Base-by-base conservation (phyloP, 2,888 invertebrate species). In the Cremastobaeus sp. region DNA sequence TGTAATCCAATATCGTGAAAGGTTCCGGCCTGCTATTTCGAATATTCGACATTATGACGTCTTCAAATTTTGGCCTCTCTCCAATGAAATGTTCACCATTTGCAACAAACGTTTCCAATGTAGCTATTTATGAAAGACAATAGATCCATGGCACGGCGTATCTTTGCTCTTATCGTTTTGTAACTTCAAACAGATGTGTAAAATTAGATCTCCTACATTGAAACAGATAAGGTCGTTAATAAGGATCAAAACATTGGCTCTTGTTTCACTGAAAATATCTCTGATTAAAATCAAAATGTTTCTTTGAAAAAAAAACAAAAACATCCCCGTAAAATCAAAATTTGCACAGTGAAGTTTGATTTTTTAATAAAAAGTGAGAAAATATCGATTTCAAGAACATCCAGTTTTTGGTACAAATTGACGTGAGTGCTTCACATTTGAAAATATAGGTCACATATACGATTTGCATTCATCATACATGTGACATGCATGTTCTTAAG, bases 61-160 rank as follows among this genome's bases (percentile, higher is more conserved):
- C 77, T 70, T 75, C 73, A 77, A 77, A 76, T 59, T 74, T 69
- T 83, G 82, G 82, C 81, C 62, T 12, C 34, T 43, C 47, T 78
- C 82, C 82, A 82, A 76, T 74, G 77, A 81, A 81, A 81, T 78
- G 79, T 79, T 70, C 77, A 68, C 55, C 68, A 76, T 77, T 79
- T 77, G 35, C 48, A 14, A 39, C 39, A 37, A 39, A 11, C 39
- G 21, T 48, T 66, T 54, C 48, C 54, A 37, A 47, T 50, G 48
- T 18, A 9, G 30, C 65, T 39, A 55, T 66, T 66, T 66, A 55
- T 55, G 21, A 66, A 48, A 37, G 11, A 39, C 64, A 65, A 65
- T 65, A 45, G 54, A 65, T 54, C 30, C 45, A 28, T 28, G 30
- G 9, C 21, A 37, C 25, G 45, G 47, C 30, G 45, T 54, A 65